These are phyloP conservation scores for Lasiurus borealis DNA, from an alignment of 2,113 vertebrate species.

Conservation along the genomic window DNA sequence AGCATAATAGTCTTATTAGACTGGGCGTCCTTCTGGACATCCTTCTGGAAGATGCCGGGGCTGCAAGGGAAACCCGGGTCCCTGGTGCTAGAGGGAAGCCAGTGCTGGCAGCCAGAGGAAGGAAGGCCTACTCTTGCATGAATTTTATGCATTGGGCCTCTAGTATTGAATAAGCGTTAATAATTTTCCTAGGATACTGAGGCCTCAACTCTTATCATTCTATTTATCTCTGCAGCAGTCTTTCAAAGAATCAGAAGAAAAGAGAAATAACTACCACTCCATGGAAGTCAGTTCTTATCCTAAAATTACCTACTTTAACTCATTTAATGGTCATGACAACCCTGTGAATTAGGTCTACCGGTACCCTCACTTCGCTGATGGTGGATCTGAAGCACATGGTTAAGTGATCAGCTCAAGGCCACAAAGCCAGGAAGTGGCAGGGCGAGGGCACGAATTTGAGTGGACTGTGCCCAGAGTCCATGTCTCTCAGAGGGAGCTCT, in stretches of 20 bases:
- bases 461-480: not conserved
- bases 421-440: not conserved
- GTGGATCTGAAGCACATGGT: not conserved
- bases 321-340: not conserved
- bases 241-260: conserved; percentile 22
- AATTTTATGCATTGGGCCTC: too few species aligned
- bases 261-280: not conserved
- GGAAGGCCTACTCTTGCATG: too few species aligned
- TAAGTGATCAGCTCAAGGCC: not conserved
- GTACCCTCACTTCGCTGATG: not conserved
- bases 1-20: too few species aligned
- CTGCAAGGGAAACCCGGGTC: not conserved
- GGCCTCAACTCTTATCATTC: not conserved
- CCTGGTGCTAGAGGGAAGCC: too few species aligned
- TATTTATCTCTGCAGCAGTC: not conserved
- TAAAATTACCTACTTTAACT: not conserved
- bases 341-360: not conserved
- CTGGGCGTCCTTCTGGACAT: too few species aligned
- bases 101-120: too few species aligned
- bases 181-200: not conserved
- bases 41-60: too few species aligned
- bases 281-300: not conserved
- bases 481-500: not conserved
- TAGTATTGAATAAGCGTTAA: not conserved
- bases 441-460: not conserved